phyloP scores from a whole-genome alignment of 1,140 invertebrate species.

The Bombus pyrosoma region DNA sequence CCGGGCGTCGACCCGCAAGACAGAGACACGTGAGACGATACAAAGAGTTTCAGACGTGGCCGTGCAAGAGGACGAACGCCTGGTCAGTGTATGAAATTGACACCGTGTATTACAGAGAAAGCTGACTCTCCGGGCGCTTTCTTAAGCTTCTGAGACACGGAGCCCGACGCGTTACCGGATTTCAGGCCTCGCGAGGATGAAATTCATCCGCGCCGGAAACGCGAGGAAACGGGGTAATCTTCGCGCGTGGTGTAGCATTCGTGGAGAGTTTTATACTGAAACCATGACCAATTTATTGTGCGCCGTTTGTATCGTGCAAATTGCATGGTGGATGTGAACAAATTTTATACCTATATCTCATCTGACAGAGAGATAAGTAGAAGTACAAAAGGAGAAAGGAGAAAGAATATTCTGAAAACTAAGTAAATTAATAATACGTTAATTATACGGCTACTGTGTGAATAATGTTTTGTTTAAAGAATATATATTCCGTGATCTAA shows the following conservation, averaged over 20 bases:
- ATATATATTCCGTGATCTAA: too few species aligned
- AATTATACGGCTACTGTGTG: too few species aligned
- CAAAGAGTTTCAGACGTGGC: constrained; percentile 43
- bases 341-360: background rate
- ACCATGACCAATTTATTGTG: background rate
- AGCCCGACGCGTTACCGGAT: constrained; percentile 56
- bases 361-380: too few species aligned
- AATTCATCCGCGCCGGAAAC: constrained; percentile 54
- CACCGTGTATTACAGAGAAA: constrained; percentile 62
- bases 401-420: too few species aligned
- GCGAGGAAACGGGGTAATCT: constrained; percentile 38
- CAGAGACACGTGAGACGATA: constrained; percentile 51
- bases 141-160: constrained; percentile 48
- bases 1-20: constrained; percentile 58
- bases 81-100: constrained; percentile 59
- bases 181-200: constrained; percentile 53
- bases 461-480: too few species aligned
- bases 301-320: too few species aligned
- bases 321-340: too few species aligned
- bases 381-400: too few species aligned
- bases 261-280: background rate
- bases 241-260: constrained; percentile 4
- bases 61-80: constrained; percentile 4
- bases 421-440: too few species aligned
- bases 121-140: constrained; percentile 53